Conservation (phyloP, 2,797 vertebrate genomes). For the Phylloscopus collybita region DNA sequence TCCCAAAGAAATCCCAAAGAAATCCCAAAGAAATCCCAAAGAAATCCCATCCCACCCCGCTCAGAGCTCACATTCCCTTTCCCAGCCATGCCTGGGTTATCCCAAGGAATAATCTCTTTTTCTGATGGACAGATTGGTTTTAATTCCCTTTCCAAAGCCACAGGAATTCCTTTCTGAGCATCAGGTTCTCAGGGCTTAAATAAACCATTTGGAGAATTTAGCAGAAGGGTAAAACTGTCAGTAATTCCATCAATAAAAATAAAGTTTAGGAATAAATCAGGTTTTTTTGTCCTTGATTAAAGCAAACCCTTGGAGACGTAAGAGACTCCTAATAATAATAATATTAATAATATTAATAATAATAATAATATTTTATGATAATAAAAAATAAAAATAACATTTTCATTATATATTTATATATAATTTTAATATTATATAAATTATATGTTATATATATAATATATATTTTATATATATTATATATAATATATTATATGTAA, state of each 20-base stretch:
- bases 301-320: neutral
- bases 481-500: too few relatives aligned
- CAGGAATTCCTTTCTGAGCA: neutral
- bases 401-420: too few relatives aligned
- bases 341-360: too few relatives aligned
- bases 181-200: neutral
- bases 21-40: neutral
- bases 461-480: too few relatives aligned
- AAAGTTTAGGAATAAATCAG: neutral
- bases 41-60: neutral
- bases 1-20: neutral
- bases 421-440: too few relatives aligned
- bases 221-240: neutral
- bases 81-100: neutral
- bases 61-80: accelerated
- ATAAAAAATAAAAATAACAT: too few relatives aligned
- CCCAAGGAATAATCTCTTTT: neutral
- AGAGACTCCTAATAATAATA: neutral
- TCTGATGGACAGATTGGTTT: neutral
- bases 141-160: neutral
- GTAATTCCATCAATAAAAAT: neutral
- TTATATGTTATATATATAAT: too few relatives aligned
- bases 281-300: neutral
- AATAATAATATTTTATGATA: too few relatives aligned
- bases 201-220: neutral